These are phyloP conservation scores for Peucedramus taeniatus DNA, from an alignment of 2,113 vertebrate genomes.

Conservation along the genomic window DNA sequence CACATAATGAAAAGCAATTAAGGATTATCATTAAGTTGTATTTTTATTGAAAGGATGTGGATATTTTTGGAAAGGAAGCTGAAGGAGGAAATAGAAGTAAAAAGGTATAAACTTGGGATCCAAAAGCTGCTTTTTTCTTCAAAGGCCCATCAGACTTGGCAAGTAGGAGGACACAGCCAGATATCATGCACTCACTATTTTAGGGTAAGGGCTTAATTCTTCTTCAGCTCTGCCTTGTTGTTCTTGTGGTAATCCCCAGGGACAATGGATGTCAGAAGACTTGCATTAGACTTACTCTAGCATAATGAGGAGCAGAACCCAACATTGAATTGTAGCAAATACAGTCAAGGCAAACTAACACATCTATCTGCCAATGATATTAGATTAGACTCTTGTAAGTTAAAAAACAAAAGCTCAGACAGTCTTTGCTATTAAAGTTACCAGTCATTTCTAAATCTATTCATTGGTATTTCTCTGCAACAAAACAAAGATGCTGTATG, in stretches of 20 bases:
- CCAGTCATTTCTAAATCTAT: not conserved
- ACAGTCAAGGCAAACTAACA: not conserved
- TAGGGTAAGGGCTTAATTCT: not conserved
- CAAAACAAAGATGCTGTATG: not conserved
- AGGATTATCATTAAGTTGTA: not conserved
- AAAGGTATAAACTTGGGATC: not conserved
- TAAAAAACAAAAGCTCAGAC: not conserved
- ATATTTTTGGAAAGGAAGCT: not conserved
- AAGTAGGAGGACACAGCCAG: not conserved
- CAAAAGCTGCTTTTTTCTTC: not conserved
- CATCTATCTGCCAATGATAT: not conserved
- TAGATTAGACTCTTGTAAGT: not conserved
- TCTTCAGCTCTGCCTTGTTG: not conserved
- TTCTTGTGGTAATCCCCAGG: not conserved
- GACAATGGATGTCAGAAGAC: not conserved
- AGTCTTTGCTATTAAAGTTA: not conserved
- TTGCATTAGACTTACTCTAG: not conserved
- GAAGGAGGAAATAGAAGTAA: not conserved
- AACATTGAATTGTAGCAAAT: not conserved
- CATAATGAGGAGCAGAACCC: not conserved
- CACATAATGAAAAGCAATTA: not conserved
- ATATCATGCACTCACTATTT: accelerated
- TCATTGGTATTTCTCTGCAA: not conserved
- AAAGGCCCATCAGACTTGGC: not conserved
- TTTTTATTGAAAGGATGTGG: not conserved